Percentiles rank a stretch among this genome's conserved stretches.
Conservation (phyloP, 2,888 invertebrate genomes). For the Mechanitis messenoides region DNA sequence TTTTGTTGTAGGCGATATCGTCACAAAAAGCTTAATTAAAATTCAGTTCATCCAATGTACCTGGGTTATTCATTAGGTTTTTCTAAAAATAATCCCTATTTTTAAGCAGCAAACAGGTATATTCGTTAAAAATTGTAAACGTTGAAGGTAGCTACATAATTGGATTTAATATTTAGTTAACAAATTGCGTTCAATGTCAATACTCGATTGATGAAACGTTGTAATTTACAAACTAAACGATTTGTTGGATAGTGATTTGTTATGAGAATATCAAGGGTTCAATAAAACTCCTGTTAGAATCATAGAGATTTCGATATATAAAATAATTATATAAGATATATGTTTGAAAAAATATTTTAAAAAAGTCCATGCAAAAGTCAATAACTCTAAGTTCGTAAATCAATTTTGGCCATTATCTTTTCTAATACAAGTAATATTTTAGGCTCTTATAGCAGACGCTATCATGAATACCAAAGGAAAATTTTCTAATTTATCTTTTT, state of each 20-base stretch:
- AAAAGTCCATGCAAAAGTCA: background rate
- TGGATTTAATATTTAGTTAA: constrained; percentile 13
- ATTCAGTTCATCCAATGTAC: no score
- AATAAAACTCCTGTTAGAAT: background rate
- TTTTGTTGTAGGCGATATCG: no score
- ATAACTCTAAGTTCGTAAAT: constrained; percentile 11
- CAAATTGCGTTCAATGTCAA: constrained; percentile 11
- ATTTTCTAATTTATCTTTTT: constrained; percentile 25
- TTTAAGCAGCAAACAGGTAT: background rate
- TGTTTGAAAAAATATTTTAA: background rate
- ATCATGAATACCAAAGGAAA: constrained; percentile 18
- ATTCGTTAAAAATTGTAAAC: constrained; percentile 5
- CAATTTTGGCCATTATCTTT: constrained; percentile 16
- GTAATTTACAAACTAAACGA: background rate
- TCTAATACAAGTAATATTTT: constrained; percentile 17
- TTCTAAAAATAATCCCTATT: background rate
- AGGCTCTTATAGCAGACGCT: constrained; percentile 16
- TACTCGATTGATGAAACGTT: background rate
- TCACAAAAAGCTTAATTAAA: no score
- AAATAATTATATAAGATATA: background rate
- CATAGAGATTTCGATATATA: background rate
- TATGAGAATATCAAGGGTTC: background rate
- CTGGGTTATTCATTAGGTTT: background rate
- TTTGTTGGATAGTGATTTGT: background rate
- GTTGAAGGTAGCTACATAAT: constrained; percentile 11